phyloP scores from a whole-genome alignment of 2,888 invertebrate species.

The Ypsolopha scabrella region DNA sequence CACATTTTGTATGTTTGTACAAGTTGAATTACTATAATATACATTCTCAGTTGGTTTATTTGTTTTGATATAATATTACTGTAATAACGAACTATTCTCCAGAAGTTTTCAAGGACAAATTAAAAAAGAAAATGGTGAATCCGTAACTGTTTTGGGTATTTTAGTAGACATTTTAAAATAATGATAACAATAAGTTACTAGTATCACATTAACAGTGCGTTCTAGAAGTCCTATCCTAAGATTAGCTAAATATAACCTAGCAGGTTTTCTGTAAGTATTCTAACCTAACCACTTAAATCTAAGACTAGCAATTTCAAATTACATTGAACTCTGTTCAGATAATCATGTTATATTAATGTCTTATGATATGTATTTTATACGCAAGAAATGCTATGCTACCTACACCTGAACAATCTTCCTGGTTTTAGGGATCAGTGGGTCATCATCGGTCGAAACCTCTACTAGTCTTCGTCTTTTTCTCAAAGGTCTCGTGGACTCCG shows the following conservation, averaged over 20 bases:
- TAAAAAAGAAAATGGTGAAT: background rate
- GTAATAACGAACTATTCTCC: background rate
- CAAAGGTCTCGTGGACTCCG: conserved; percentile 70
- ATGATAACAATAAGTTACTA: conserved; percentile 42
- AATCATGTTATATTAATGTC: conserved; percentile 28
- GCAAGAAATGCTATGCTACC: conserved; percentile 11
- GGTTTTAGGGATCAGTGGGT: conserved; percentile 56
- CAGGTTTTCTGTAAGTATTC: background rate
- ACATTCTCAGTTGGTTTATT: background rate
- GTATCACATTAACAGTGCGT: conserved; percentile 63
- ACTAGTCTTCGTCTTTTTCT: conserved; percentile 74
- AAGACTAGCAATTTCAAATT: conserved; percentile 58
- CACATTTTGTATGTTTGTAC: background rate
- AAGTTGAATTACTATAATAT: background rate
- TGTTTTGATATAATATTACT: background rate
- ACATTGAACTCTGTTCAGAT: conserved; percentile 45
- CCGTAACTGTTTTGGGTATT: background rate
- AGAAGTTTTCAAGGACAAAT: background rate
- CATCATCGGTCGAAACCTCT: conserved; percentile 58
- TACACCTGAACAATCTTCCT: conserved; percentile 65
- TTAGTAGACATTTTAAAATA: background rate
- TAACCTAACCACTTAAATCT: conserved; percentile 32
- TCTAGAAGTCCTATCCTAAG: conserved; percentile 25
- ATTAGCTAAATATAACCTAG: conserved; percentile 10
- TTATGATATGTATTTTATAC: conserved; percentile 53